Conservation (phyloP, 2,113 vertebrate species). For the Poicephalus meyeri region DNA sequence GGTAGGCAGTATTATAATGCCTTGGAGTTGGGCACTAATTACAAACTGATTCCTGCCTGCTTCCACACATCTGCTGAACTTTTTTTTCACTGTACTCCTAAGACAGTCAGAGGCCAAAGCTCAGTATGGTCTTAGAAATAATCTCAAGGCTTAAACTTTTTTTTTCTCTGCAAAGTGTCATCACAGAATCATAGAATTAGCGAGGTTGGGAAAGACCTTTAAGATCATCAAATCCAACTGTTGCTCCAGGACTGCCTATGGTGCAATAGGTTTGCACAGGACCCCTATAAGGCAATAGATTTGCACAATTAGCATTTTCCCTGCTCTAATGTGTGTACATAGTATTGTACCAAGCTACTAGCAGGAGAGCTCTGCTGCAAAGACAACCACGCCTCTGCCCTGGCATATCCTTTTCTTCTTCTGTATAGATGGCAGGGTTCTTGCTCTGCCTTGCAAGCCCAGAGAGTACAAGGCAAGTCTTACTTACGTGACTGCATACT, state of each 20-base stretch:
- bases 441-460: not conserved
- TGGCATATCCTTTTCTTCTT: not conserved
- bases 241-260: not conserved
- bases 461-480: not conserved
- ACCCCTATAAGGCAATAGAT: not conserved
- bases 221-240: not conserved
- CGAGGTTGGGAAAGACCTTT: not conserved
- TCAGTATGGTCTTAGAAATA: not conserved
- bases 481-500: constrained; percentile 99
- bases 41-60: not conserved
- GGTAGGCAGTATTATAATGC: not conserved
- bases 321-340: not conserved
- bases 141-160: not conserved
- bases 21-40: fast-evolving
- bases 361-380: not conserved
- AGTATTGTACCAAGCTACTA: not conserved
- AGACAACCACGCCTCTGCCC: not conserved
- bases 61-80: not conserved
- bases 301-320: not conserved
- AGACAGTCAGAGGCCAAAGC: not conserved
- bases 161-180: not conserved
- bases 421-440: not conserved
- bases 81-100: not conserved
- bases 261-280: not conserved
- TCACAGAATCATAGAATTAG: not conserved